A percentile compares a stretch with the other conserved stretches of the same genome.
Conservation (phyloP, 2,888 invertebrate genomes). For the Noctuana brunneofusca region DNA sequence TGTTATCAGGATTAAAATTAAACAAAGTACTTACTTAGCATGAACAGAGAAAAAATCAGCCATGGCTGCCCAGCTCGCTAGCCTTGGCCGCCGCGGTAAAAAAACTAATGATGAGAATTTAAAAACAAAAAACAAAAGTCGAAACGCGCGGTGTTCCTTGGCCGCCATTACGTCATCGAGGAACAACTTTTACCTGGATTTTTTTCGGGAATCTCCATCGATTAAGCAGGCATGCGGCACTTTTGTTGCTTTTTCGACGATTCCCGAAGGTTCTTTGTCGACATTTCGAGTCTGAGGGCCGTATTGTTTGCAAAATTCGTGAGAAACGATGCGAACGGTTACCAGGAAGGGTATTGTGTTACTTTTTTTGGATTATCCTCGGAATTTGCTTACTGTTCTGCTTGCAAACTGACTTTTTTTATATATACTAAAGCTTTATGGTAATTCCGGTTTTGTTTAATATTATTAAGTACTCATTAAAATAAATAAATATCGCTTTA, state of each 20-base stretch:
- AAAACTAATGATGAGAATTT: constrained; percentile 19
- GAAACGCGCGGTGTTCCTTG: constrained; percentile 14
- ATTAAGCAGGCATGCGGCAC: constrained; percentile 54
- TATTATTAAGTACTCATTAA: too few species aligned
- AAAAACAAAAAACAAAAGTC: constrained; percentile 19
- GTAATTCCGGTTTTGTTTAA: background rate
- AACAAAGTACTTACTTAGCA: background rate
- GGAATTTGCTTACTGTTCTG: constrained; percentile 23
- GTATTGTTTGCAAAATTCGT: constrained; percentile 39
- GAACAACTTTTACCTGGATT: constrained; percentile 46
- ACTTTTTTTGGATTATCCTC: constrained; percentile 26
- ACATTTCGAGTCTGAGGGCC: constrained; percentile 35
- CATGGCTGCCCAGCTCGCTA: constrained; percentile 14
- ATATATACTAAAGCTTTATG: background rate
- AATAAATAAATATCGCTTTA: too few species aligned
- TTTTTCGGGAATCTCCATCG: constrained; percentile 51
- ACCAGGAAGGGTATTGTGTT: constrained; percentile 40
- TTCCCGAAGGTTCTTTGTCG: constrained; percentile 40
- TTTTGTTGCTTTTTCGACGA: constrained; percentile 42
- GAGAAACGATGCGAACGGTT: constrained; percentile 42
- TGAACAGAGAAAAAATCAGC: constrained; percentile 17
- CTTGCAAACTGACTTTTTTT: background rate
- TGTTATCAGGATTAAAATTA: too few species aligned
- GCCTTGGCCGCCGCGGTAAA: constrained; percentile 22
- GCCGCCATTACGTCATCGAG: constrained; percentile 46